Evolutionary conservation across 1,140 invertebrate species (phyloP).

Genomic region (Stegodyphus mimosarum): DNA sequence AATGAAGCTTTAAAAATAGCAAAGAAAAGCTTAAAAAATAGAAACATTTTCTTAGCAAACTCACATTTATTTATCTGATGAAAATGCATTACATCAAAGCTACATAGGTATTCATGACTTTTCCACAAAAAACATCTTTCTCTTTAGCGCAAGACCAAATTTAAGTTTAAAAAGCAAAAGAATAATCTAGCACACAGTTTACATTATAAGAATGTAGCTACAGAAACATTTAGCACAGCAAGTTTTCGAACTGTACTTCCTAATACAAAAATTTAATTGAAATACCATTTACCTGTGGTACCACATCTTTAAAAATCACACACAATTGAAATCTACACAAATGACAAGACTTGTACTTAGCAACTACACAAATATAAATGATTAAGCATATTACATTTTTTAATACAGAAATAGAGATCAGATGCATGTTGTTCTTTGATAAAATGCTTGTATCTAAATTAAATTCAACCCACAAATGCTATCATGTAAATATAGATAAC

Average conservation of each 20-base stretch:
- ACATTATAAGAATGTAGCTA: conserved; percentile 37
- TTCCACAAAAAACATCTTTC: conserved; percentile 16
- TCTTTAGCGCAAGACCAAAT: conserved; percentile 18
- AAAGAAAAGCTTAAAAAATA: neutral
- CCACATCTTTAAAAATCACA: conserved; percentile 33
- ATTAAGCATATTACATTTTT: conserved; percentile 22
- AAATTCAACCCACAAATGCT: neutral
- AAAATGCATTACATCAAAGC: conserved; percentile 51
- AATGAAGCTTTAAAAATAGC: neutral
- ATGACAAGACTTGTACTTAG: conserved; percentile 32
- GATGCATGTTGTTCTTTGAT: neutral
- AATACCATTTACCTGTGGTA: conserved; percentile 42
- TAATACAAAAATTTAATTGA: conserved; percentile 28
- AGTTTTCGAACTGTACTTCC: conserved; percentile 4
- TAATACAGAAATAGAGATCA: neutral
- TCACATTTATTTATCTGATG: conserved; percentile 57
- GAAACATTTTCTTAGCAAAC: conserved; percentile 10
- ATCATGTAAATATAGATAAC: too few species aligned
- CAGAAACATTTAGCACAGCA: conserved; percentile 35
- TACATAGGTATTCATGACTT: conserved; percentile 35
- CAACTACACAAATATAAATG: conserved; percentile 48
- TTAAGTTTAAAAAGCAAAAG: conserved; percentile 12
- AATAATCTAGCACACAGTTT: conserved; percentile 41
- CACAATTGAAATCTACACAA: conserved; percentile 50
- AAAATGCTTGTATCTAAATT: too few species aligned